phyloP scores from a whole-genome alignment of 2,888 invertebrate genomes.

The Cataglyphis albicans region DNA sequence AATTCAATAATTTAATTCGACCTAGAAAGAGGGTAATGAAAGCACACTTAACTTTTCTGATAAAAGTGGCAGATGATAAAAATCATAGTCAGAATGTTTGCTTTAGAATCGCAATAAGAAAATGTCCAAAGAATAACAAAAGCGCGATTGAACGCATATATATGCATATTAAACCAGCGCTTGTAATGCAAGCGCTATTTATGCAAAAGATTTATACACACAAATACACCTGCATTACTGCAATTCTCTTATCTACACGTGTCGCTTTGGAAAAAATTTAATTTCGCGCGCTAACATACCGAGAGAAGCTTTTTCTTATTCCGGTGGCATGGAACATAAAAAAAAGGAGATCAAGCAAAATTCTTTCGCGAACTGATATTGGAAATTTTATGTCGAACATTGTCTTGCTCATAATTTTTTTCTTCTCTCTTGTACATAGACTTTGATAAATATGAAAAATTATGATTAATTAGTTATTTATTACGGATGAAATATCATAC shows the following conservation, averaged over 20 bases:
- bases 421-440: neutral
- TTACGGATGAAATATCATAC: neutral
- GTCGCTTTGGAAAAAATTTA: constrained; percentile 35
- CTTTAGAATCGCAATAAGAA: constrained; percentile 30
- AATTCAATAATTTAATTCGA: neutral
- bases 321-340: neutral
- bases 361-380: constrained; percentile 36
- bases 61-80: constrained; percentile 1
- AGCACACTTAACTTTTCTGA: neutral
- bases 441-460: constrained; percentile 10
- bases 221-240: constrained; percentile 7
- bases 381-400: constrained; percentile 26
- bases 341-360: constrained; percentile 1
- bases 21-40: neutral
- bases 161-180: constrained; percentile 14
- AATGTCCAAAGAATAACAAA: constrained; percentile 8
- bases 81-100: neutral
- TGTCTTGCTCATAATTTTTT: neutral
- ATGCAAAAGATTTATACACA: constrained; percentile 31
- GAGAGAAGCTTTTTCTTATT: constrained; percentile 25
- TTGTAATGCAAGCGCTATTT: constrained; percentile 21
- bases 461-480: neutral
- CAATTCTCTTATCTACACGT: constrained; percentile 24
- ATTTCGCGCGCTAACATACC: constrained; percentile 20
- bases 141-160: constrained; percentile 2